These are phyloP conservation scores for Antechinus flavipes DNA, from an alignment of 2,113 vertebrate species.

Conservation along the genomic window DNA sequence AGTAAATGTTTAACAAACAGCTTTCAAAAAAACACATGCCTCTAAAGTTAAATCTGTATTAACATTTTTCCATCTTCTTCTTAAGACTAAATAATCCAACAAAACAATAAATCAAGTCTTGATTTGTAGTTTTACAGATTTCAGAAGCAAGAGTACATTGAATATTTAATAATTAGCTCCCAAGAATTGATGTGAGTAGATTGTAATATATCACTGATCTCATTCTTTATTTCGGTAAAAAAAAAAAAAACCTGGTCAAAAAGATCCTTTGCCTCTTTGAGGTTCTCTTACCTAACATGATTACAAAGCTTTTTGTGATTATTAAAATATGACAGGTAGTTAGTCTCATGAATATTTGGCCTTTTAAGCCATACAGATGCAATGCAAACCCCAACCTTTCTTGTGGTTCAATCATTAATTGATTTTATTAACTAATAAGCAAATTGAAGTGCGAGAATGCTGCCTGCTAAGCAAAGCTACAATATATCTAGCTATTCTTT, in stretches of 20 bases:
- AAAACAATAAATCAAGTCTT: background rate
- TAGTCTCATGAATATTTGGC: background rate
- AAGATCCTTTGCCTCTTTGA: background rate
- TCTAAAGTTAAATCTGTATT: background rate
- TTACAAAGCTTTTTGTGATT: background rate
- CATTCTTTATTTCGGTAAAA: background rate
- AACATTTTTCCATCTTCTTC: background rate
- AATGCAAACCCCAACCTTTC: slow-evolving; percentile 32
- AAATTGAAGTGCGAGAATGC: slow-evolving; percentile 30
- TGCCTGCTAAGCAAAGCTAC: background rate
- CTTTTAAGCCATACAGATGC: background rate
- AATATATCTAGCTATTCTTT: background rate
- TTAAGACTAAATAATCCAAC: background rate
- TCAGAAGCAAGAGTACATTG: background rate
- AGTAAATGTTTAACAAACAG: background rate
- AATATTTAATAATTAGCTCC: background rate
- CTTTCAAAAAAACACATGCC: too few relatives aligned
- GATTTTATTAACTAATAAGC: slow-evolving; percentile 7
- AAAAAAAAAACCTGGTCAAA: background rate
- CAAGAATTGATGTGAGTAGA: background rate
- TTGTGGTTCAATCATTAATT: background rate
- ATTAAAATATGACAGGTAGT: background rate
- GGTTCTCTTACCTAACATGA: background rate
- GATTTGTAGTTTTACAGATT: background rate
- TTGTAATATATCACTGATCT: background rate